Percentiles rank a stretch among this genome's conserved stretches.
These are phyloP conservation scores for Epinotia bilunana DNA, from an alignment of 2,888 invertebrate genomes.

Conservation along the genomic window DNA sequence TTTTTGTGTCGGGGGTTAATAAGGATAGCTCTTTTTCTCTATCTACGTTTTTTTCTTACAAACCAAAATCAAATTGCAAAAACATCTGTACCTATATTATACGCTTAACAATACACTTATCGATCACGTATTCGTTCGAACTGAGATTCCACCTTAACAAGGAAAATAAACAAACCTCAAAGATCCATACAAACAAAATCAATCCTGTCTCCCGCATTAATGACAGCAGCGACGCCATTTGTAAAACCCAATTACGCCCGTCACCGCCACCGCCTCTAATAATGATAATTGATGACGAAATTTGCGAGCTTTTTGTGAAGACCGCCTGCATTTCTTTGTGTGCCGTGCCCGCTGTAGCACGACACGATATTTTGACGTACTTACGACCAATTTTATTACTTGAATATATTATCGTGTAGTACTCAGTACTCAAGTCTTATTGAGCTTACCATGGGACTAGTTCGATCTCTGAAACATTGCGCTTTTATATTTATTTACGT, in stretches of 20 bases:
- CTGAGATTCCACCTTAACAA: background rate
- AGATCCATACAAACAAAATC: slow-evolving; percentile 33
- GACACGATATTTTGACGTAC: slow-evolving; percentile 41
- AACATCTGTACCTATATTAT: no score
- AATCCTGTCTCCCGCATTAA: slow-evolving; percentile 21
- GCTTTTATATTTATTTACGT: no score
- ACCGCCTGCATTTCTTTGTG: slow-evolving; percentile 76
- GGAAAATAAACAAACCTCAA: background rate
- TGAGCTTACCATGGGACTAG: no score
- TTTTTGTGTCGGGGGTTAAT: no score
- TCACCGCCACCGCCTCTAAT: slow-evolving; percentile 72
- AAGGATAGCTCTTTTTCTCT: background rate
- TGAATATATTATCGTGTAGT: no score
- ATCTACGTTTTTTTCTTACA: background rate
- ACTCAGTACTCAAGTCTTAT: no score
- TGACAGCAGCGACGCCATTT: slow-evolving; percentile 73
- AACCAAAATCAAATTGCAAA: no score
- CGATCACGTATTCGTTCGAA: no score
- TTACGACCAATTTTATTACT: background rate
- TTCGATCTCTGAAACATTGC: no score
- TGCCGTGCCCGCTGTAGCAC: slow-evolving; percentile 59
- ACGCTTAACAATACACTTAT: no score
- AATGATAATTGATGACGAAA: slow-evolving; percentile 84
- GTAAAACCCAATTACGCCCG: slow-evolving; percentile 83
- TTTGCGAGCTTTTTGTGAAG: slow-evolving; percentile 83